Conservation (phyloP, 2,797 vertebrate species). For the Muscicapa striata region DNA sequence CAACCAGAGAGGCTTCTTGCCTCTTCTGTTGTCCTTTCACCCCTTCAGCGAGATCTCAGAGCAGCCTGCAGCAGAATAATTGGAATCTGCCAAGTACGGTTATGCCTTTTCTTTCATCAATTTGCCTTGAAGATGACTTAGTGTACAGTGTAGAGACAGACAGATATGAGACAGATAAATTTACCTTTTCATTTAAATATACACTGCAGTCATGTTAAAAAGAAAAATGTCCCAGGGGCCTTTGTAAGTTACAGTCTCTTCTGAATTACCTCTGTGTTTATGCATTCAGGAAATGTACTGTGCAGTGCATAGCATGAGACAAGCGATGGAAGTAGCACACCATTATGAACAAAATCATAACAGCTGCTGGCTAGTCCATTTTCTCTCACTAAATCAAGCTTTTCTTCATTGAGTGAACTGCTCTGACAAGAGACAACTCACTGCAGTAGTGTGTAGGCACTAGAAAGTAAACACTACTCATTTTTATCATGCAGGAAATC, state of each 20-base stretch:
- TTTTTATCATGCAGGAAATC: neutral
- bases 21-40: neutral
- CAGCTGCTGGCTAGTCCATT: neutral
- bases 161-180: neutral
- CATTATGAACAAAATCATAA: neutral
- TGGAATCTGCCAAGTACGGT: neutral
- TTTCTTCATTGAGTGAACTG: neutral
- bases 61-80: neutral
- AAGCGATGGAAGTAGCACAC: neutral
- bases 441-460: neutral
- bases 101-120: neutral
- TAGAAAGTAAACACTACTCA: neutral
- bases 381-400: conserved; percentile 1
- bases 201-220: neutral
- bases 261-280: neutral
- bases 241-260: neutral
- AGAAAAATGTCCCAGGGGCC: neutral
- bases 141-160: neutral
- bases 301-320: neutral
- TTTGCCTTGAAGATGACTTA: neutral
- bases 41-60: neutral
- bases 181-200: neutral
- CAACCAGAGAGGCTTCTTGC: neutral
- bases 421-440: neutral
- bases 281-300: neutral